phyloP scores from a whole-genome alignment of 1,140 invertebrate species.

The Aplysia californica region DNA sequence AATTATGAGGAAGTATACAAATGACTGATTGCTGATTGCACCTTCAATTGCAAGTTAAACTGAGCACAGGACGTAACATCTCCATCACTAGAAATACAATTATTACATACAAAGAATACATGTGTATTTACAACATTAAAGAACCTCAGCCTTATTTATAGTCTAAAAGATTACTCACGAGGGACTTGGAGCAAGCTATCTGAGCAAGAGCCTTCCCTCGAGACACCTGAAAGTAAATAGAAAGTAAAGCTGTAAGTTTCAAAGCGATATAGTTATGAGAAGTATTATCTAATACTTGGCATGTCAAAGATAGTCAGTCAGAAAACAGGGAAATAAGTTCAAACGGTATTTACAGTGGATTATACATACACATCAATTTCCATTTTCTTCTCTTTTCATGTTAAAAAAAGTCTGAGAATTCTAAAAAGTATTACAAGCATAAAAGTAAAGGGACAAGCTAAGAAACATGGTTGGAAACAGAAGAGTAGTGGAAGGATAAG shows the following conservation, averaged over 20 bases:
- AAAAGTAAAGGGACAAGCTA: no score
- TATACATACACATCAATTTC: no score
- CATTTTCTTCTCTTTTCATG: no score
- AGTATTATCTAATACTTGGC: no score
- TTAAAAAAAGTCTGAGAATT: no score
- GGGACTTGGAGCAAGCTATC: slow-evolving; percentile 37
- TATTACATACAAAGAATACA: not conserved
- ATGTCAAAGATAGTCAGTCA: no score
- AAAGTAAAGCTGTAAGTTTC: not conserved
- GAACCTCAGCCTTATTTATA: not conserved
- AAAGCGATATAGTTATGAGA: no score
- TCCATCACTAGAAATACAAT: not conserved
- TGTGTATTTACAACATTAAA: not conserved
- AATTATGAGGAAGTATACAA: not conserved
- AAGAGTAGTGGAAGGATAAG: no score
- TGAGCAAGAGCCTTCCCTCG: slow-evolving; percentile 50
- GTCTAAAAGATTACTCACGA: slow-evolving; percentile 31
- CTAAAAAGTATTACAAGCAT: no score
- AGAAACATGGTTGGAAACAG: no score
- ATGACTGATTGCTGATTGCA: not conserved
- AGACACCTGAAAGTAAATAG: slow-evolving; percentile 40
- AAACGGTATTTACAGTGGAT: no score
- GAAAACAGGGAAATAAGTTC: no score
- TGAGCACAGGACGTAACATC: not conserved
- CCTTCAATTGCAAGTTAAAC: not conserved